Conservation (phyloP, 2,113 vertebrate genomes). For the Polyodon spathula region DNA sequence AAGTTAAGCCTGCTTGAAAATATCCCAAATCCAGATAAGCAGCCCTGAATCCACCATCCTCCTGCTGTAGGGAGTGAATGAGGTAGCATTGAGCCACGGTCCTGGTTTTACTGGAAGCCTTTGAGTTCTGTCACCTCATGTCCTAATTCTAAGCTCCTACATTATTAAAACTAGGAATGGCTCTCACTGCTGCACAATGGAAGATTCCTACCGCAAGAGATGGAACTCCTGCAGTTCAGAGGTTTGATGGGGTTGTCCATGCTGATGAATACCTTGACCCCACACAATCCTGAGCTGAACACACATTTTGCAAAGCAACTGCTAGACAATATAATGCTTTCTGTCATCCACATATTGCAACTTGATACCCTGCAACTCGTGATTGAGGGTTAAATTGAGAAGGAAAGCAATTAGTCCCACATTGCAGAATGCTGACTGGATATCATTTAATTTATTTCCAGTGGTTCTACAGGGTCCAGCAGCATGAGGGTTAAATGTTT, state of each 20-base stretch:
- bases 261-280: too few species aligned
- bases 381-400: not conserved
- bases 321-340: too few species aligned
- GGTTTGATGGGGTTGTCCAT: too few species aligned
- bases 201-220: too few species aligned
- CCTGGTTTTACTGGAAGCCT: constrained; percentile 3
- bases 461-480: too few species aligned
- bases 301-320: too few species aligned
- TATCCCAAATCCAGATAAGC: constrained; percentile 44
- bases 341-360: constrained; percentile 3
- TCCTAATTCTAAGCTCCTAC: too few species aligned
- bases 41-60: constrained; percentile 28
- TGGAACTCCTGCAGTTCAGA: too few species aligned
- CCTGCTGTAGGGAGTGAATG: constrained; percentile 27
- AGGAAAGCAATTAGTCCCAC: not conserved
- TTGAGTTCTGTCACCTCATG: constrained; percentile 3
- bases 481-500: too few species aligned
- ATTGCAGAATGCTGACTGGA: not conserved
- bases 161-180: not conserved
- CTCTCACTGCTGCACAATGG: too few species aligned
- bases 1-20: constrained; percentile 37
- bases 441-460: too few species aligned
- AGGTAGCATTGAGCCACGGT: constrained; percentile 9
- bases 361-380: not conserved
- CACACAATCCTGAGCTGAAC: too few species aligned